Percentiles rank a stretch among this genome's conserved stretches.
Conservation (phyloP, 1,140 invertebrate species). For the Plodia interpunctella region DNA sequence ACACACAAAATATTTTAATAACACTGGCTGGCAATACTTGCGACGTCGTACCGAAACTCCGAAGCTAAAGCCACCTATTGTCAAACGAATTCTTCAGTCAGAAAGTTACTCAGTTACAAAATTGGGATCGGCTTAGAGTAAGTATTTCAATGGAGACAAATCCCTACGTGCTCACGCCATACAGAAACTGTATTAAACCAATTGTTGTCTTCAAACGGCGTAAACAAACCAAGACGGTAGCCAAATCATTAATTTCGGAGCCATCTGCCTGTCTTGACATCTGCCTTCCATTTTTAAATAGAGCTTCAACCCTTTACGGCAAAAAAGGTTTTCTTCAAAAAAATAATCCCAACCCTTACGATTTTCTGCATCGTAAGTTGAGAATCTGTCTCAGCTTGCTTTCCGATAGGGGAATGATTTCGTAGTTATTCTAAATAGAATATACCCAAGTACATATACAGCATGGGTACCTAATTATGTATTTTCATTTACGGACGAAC, state of each 20-base stretch:
- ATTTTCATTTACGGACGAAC: no score
- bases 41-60: no score
- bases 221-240: constrained; percentile 29
- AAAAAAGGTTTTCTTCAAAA: constrained; percentile 44
- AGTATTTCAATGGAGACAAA: not conserved
- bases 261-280: constrained; percentile 43
- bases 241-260: constrained; percentile 41
- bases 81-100: not conserved
- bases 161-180: constrained; percentile 6
- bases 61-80: not conserved
- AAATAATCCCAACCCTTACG: constrained; percentile 35
- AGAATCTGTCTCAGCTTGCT: constrained; percentile 7
- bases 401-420: not conserved
- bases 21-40: no score
- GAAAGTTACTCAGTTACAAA: not conserved
- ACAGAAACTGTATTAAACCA: constrained; percentile 17
- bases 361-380: constrained; percentile 30
- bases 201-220: constrained; percentile 29
- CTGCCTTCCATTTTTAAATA: constrained; percentile 30
- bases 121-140: not conserved
- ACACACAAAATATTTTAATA: no score
- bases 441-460: not conserved
- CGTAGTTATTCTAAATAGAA: not conserved
- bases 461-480: no score
- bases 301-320: constrained; percentile 39